phyloP scores from a whole-genome alignment of 2,113 vertebrate genomes.

The Callospermophilus lateralis region DNA sequence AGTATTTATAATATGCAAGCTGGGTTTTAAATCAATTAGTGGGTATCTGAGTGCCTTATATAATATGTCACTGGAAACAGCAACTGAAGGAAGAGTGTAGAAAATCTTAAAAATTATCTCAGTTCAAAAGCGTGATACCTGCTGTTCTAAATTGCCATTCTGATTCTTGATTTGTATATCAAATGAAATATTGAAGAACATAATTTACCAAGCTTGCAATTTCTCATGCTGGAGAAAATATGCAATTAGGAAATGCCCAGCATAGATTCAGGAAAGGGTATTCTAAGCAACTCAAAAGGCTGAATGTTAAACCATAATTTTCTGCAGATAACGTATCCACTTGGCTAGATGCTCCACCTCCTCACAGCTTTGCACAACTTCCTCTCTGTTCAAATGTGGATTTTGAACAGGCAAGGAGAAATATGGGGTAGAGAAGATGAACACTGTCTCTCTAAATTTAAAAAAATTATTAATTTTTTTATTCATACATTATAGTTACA shows the following conservation, averaged over 20 bases:
- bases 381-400: background rate
- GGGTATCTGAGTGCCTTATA: conserved; percentile 65
- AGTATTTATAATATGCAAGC: conserved; percentile 63
- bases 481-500: too few relatives aligned
- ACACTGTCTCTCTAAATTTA: background rate
- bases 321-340: conserved; percentile 5
- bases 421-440: background rate
- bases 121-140: conserved; percentile 1
- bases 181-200: conserved; percentile 57
- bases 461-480: too few relatives aligned
- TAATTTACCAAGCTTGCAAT: conserved; percentile 64
- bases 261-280: conserved; percentile 61
- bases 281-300: conserved; percentile 17
- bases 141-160: conserved; percentile 65
- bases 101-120: conserved; percentile 70
- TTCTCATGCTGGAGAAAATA: conserved; percentile 71
- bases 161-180: conserved; percentile 49
- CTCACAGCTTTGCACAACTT: background rate
- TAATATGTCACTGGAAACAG: conserved; percentile 55
- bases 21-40: conserved; percentile 72
- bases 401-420: background rate
- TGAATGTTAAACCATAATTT: conserved; percentile 60
- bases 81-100: conserved; percentile 45
- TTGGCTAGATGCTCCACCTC: background rate
- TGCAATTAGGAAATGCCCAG: conserved; percentile 59